Base-by-base conservation (phyloP, 2,888 invertebrate species). In the Tetranychus truncatus region DNA sequence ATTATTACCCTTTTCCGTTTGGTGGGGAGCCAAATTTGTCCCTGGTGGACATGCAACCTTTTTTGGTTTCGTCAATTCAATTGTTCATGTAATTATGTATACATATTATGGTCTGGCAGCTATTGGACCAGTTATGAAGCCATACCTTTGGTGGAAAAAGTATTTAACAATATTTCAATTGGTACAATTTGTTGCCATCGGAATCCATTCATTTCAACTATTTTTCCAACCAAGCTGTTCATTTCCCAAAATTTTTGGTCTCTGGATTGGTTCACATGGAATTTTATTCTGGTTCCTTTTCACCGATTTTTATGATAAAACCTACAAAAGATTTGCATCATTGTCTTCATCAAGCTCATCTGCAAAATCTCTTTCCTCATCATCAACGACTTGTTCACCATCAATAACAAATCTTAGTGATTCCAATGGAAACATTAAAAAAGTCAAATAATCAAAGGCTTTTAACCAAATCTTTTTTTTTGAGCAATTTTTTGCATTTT, bases 181-280 rank as follows among this genome's bases (percentile, higher is more conserved):
- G 77, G 84, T 84, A 15, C 92, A 92, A 84, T 92, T 92, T 84
- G 87, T 89, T 81, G 83, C 91, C 81, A 91, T 92, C 77, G 88
- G 91, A 80, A 86, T 91, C 81, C 92, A 92, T 82, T 90, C 91
- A 0, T 87, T 89, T 46, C 91, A 92, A 82, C 88, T 91, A 8
- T 82, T 91, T 75, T 87, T 90, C 80, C 45, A n/a, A 44, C 87
- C 88, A 80, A 90, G 91, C 82, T 92, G 92, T 81, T 89, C 91
- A 79, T 92, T 91, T 82, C 92, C 92, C 4, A 89, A 87, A 84
- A 78, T 87, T 89, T 84, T 84, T 79, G 83, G 82, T 72, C 83
- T 82, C 80, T 84, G 83, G 84, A 84, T 84, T 74, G 82, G 82
- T 6, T 79, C 81, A 18, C 84, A 84, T 77, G 84, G 84, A n/a